Evolutionary conservation across 1,140 invertebrate species (phyloP).

Genomic region (Drosophila virilis): DNA sequence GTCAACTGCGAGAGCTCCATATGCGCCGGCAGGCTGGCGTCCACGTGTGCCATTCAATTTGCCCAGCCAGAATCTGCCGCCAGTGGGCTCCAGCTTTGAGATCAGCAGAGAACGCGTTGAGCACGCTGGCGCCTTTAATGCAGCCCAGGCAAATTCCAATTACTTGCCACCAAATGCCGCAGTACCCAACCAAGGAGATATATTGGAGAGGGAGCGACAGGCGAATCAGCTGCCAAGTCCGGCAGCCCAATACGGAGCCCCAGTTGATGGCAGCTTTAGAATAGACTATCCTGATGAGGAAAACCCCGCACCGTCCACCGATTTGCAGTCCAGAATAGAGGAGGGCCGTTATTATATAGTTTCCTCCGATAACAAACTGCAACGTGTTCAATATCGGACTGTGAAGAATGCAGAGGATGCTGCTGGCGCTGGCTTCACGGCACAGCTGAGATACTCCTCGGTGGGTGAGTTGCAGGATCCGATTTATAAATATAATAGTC

Average conservation of each 20-base stretch:
- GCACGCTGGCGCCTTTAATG: constrained; percentile 42
- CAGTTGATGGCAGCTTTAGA: constrained; percentile 46
- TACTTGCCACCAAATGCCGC: constrained; percentile 31
- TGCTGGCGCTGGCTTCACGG: constrained; percentile 66
- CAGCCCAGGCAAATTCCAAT: constrained; percentile 4
- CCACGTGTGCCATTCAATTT: constrained; percentile 66
- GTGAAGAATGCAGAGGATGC: constrained; percentile 52
- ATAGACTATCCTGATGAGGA: constrained; percentile 71
- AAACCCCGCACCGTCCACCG: neutral
- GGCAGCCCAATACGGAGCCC: constrained; percentile 55
- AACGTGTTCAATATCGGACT: constrained; percentile 68
- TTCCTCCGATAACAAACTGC: constrained; percentile 67
- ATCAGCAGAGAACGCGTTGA: constrained; percentile 65
- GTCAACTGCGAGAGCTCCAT: constrained; percentile 44
- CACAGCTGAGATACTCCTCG: constrained; percentile 71
- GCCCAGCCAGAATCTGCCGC: constrained; percentile 44
- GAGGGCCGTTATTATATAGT: constrained; percentile 78
- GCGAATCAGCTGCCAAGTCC: constrained; percentile 22
- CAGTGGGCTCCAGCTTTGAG: constrained; percentile 45
- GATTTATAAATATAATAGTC: constrained; percentile 69
- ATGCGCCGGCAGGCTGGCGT: constrained; percentile 72
- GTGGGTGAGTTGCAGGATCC: constrained; percentile 79
- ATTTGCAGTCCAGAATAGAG: constrained; percentile 9
- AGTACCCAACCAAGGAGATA: neutral
- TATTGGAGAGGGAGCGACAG: neutral